A percentile compares a stretch with the other conserved stretches of the same genome.
These are phyloP conservation scores for Gymnoscopelus braueri DNA, from an alignment of 2,797 vertebrate genomes.

Conservation along the genomic window DNA sequence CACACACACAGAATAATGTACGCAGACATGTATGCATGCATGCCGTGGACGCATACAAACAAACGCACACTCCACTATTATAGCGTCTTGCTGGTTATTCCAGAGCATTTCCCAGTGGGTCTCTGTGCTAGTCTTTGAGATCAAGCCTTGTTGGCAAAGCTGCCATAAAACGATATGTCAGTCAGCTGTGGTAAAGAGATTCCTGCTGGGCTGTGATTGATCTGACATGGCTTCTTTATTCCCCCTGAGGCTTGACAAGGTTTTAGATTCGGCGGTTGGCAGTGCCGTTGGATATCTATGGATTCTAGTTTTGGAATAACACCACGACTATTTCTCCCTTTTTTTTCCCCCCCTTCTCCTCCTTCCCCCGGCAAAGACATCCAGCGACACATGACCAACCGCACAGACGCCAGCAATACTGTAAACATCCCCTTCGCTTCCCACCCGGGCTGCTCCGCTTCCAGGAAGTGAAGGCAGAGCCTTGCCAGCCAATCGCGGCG, in stretches of 20 bases:
- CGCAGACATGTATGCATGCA: background rate
- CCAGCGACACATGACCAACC: constrained; percentile 60
- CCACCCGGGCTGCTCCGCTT: constrained; percentile 65
- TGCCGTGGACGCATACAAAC: background rate
- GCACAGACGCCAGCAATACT: constrained; percentile 54
- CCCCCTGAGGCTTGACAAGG: constrained; percentile 55
- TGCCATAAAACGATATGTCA: constrained; percentile 64
- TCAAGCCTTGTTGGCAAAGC: constrained; percentile 69
- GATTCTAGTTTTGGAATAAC: constrained; percentile 41
- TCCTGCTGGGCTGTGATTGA: constrained; percentile 68
- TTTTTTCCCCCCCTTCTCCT: constrained; percentile 35
- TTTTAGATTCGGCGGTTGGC: constrained; percentile 56
- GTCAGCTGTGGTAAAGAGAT: constrained; percentile 66
- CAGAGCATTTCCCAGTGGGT: constrained; percentile 65
- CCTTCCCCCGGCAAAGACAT: constrained; percentile 46
- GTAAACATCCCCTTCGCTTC: constrained; percentile 50
- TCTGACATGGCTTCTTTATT: constrained; percentile 70
- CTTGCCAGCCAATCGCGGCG: constrained; percentile 77
- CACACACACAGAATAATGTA: background rate
- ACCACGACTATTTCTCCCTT: constrained; percentile 28
- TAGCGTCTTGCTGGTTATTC: constrained; percentile 51
- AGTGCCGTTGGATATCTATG: constrained; percentile 57
- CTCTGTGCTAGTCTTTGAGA: constrained; percentile 57
- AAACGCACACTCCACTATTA: constrained; percentile 11
- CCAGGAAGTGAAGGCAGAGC: constrained; percentile 71